Base-by-base conservation (phyloP, 2,797 vertebrate species). In the Menidia menidia region DNA sequence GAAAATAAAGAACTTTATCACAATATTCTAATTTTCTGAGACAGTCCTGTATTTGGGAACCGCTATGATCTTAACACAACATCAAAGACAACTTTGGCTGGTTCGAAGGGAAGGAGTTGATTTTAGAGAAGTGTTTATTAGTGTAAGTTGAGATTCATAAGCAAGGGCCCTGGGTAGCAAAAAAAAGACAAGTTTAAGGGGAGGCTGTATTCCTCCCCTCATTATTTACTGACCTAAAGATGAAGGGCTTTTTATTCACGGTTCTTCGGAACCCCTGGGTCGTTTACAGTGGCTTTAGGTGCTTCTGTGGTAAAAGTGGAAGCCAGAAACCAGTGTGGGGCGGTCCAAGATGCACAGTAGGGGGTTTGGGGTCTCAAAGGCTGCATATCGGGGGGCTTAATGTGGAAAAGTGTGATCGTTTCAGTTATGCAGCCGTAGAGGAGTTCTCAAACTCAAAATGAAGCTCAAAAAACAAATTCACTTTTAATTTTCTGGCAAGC, bases 271-370 rank as follows among this genome's bases (percentile, higher is more conserved):
- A 69, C 68, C 78, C 75, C 77, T 64, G 64, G 9, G 69, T 75
- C 67, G 90, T 87, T 89, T 82, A 86, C 64, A 79, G 35, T 51
- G 32, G 61, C 78, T 84, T 6, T 41, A 57, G 70, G 77, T 78
- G 66, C 50, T 55, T 71, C 32, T 68, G 57, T 42, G 66, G 58
- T 78, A 76, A 84, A 76, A 91, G 66, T 60, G 19, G 77, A 70
- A 77, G 81, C 60, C 73, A 71, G 58, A 68, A 77, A 66, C 25
- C 54, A 77, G 66, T 81, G 84, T 80, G 68, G 52, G 72, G 39
- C 50, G 42, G 77, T 75, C 80, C 48, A 78, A 74, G 86, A 66
- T 64, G n/a, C 69, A 65, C 16, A 73, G 59, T 64, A 43, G 33
- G 43, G 42, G 31, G 25, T 15, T 47, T 7, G 12, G 42, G 45